A percentile compares a stretch with the other conserved stretches of the same genome.
These are phyloP conservation scores for Phrynosoma platyrhinos DNA, from an alignment of 2,113 vertebrate genomes.

Conservation along the genomic window DNA sequence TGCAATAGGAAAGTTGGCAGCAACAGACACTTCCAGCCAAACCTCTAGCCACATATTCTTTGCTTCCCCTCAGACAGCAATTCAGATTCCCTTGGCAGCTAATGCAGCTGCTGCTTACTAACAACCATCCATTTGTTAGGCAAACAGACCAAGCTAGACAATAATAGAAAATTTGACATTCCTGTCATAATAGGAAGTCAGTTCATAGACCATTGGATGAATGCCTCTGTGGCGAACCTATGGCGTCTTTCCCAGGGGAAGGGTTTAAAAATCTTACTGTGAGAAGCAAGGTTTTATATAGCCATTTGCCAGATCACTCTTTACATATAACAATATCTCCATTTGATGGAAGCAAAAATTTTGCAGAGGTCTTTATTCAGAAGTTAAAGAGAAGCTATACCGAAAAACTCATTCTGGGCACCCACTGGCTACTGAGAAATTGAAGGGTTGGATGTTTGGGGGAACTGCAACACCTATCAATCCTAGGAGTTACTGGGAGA, in stretches of 20 bases:
- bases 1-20: background rate
- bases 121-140: background rate
- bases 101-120: background rate
- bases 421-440: too few relatives aligned
- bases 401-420: background rate
- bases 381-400: background rate
- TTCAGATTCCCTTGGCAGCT: background rate
- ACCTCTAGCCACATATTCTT: background rate
- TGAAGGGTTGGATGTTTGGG: background rate
- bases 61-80: background rate
- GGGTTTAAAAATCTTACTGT: background rate
- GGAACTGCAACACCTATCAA: too few relatives aligned
- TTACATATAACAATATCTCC: background rate
- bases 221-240: background rate
- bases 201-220: background rate
- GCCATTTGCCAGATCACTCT: background rate
- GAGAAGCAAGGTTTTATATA: background rate
- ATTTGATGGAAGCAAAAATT: background rate
- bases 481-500: background rate
- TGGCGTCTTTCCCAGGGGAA: background rate
- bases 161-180: background rate
- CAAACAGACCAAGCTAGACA: background rate
- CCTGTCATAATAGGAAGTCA: background rate
- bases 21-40: background rate
- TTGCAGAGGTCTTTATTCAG: background rate